These are phyloP conservation scores for Oscarella lobularis DNA, from an alignment of 37 sponge, comb jelly and placozoan species.

Conservation along the genomic window DNA sequence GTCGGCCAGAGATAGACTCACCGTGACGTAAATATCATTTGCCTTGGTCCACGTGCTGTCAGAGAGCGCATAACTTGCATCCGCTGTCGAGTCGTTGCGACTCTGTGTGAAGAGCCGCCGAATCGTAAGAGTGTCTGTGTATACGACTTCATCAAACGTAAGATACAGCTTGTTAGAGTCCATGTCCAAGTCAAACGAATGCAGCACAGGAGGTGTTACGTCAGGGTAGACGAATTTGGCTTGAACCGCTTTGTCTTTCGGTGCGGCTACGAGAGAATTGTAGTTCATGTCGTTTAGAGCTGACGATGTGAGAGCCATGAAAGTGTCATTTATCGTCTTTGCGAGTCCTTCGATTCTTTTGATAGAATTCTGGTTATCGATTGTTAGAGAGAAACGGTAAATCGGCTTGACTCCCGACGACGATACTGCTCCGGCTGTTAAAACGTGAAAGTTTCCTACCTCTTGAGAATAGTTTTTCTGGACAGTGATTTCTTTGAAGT, in stretches of 20 bases:
- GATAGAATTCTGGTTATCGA: conserved; percentile 40
- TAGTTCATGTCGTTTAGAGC: conserved; percentile 34
- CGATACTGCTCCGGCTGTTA: conserved; percentile 20
- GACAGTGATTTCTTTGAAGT: conserved; percentile 59
- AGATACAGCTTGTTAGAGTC: conserved; percentile 39
- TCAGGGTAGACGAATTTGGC: conserved; percentile 25
- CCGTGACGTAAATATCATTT: conserved; percentile 22
- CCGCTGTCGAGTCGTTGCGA: background rate
- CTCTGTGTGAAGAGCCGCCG: background rate
- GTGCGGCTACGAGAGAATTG: conserved; percentile 36
- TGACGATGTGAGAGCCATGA: background rate
- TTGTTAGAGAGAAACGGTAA: conserved; percentile 33
- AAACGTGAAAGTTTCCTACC: conserved; percentile 13
- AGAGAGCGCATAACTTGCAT: background rate
- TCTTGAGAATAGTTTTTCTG: conserved; percentile 15
- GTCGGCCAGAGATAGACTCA: conserved; percentile 25
- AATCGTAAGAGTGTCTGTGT: conserved; percentile 21
- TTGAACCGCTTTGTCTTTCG: conserved; percentile 13
- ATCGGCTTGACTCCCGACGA: conserved; percentile 25
- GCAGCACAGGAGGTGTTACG: conserved; percentile 28
- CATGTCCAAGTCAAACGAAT: conserved; percentile 50
- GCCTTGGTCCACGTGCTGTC: background rate
- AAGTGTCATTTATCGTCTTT: background rate
- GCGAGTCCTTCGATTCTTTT: conserved; percentile 49
- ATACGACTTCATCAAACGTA: conserved; percentile 70